Evolutionary conservation across 2,797 vertebrate genomes (phyloP), one percentile per base, ranked within the genome.

Genomic region (Gymnocypris eckloni): DNA sequence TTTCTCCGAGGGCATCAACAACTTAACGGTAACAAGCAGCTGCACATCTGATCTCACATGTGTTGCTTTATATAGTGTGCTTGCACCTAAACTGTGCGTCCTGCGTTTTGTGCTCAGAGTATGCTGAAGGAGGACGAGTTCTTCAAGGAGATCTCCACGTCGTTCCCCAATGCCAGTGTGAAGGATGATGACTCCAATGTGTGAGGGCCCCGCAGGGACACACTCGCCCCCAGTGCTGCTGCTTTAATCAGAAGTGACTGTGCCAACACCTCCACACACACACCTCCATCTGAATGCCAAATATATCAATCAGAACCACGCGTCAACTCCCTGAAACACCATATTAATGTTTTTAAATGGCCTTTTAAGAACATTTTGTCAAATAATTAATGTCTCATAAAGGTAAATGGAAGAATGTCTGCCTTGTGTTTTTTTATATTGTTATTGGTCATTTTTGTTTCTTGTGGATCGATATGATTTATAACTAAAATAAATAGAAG

Each of bases 1-100:
- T 0, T 99, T 99, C 92, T 99, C 98, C 2, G 98, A 99, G 92
- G 98, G 96, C 80, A 99, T 99, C 94, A 99, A 99, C 91, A 99
- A 99, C 89, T 94, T 99, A 85, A 99, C 98, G 8, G 98, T 99
- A 93, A 96, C 56, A 93, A 86, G 7, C 39, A 67, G 56, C 39
- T 69, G 41, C 39, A 20, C 18, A 39, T 41, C 37, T 71, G 41
- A 28, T 52, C 64, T 9, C n/a, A 61, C 13, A 7, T 67, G 8
- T 43, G 10, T 16, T 67, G 59, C 2, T 83, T 37, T 41, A 41
- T 41, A 15, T 18, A 6, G 1, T 10, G 43, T 25, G 11, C 4
- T 15, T 54, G 22, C 56, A 6, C 6, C 52, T 61, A 28, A 72
- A 48, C 13, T 18, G 54, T 82, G n/a, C 22, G 4, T 71, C 3